A percentile compares a stretch with the other conserved stretches of the same genome.
These are phyloP conservation scores for Platorchestia sp. DNA, from an alignment of 1,140 invertebrate species.

Conservation along the genomic window DNA sequence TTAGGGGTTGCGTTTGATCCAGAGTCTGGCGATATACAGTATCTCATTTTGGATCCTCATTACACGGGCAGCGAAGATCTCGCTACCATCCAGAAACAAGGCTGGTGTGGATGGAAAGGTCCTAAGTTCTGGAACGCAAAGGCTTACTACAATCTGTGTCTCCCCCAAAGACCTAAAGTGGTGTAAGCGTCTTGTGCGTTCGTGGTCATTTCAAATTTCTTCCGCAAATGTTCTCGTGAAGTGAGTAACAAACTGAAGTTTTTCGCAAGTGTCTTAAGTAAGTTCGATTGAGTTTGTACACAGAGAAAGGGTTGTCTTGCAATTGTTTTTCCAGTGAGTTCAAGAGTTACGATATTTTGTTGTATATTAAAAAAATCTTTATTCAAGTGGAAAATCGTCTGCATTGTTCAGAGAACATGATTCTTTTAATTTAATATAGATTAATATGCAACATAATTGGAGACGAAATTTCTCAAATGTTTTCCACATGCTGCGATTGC, in stretches of 20 bases:
- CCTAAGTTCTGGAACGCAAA: slow-evolving; percentile 91
- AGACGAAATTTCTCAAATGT: too few relatives aligned
- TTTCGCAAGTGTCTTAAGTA: neutral
- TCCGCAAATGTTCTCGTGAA: neutral
- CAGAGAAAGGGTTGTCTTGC: neutral
- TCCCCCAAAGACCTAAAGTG: slow-evolving; percentile 78
- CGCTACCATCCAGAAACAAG: slow-evolving; percentile 80
- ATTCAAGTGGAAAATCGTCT: too few relatives aligned
- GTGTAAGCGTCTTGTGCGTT: neutral
- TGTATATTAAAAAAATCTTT: too few relatives aligned
- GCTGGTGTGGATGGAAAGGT: slow-evolving; percentile 95
- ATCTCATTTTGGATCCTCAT: slow-evolving; percentile 97
- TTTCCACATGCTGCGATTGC: too few relatives aligned
- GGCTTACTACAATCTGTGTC: slow-evolving; percentile 95
- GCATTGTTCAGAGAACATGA: too few relatives aligned
- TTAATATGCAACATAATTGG: too few relatives aligned
- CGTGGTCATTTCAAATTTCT: neutral
- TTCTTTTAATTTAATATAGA: too few relatives aligned
- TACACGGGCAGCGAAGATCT: slow-evolving; percentile 88
- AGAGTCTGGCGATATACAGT: slow-evolving; percentile 82
- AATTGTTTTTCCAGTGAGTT: neutral
- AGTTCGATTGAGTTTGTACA: neutral
- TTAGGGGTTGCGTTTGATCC: slow-evolving; percentile 92
- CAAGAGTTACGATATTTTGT: neutral
- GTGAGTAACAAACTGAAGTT: neutral